Percentiles rank a stretch among this genome's conserved stretches.
Conservation (phyloP, 2,888 invertebrate genomes). For the Drosophila vallismaia region DNA sequence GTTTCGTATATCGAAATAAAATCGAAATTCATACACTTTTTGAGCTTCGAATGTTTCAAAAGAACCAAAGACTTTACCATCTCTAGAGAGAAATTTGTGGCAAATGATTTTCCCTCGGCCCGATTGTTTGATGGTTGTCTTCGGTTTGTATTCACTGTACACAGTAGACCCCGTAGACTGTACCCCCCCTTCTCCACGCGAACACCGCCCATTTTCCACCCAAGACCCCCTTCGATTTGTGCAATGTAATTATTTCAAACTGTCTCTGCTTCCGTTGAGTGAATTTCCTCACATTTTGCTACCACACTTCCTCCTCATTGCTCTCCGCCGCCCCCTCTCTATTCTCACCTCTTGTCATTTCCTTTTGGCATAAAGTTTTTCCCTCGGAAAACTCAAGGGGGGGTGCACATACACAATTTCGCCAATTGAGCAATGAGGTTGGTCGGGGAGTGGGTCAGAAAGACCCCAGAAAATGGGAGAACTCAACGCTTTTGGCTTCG, state of each 20-base stretch:
- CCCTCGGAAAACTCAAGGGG: slow-evolving; percentile 15
- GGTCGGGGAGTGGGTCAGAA: slow-evolving; percentile 25
- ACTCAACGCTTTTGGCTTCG: slow-evolving; percentile 48
- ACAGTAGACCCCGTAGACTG: neutral
- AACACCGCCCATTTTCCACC: neutral
- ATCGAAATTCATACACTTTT: neutral
- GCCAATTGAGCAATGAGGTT: slow-evolving; percentile 70
- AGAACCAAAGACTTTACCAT: neutral
- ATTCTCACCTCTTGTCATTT: slow-evolving; percentile 27
- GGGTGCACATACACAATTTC: slow-evolving; percentile 55
- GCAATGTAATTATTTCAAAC: slow-evolving; percentile 74
- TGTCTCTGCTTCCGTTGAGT: slow-evolving; percentile 70
- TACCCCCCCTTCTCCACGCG: neutral
- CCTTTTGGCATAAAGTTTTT: slow-evolving; percentile 58
- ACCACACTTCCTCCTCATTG: neutral
- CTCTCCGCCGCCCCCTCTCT: neutral
- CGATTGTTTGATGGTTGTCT: slow-evolving; percentile 48
- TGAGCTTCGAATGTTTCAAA: neutral
- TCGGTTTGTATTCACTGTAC: too few relatives aligned
- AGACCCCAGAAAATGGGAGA: neutral
- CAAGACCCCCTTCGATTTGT: slow-evolving; percentile 28
- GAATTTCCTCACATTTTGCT: slow-evolving; percentile 39
- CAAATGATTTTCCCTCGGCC: neutral
- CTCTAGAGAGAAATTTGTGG: neutral
- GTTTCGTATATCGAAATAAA: slow-evolving; percentile 2